phyloP scores from a whole-genome alignment of 1,140 invertebrate genomes.

The silkworm (Bombyx mori) region ASM3026992v2 NC_085116.1:5185501-5186000 shows the following conservation, averaged over 20 bases:
- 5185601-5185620: too few species aligned
- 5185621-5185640: too few species aligned
- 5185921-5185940: not conserved
- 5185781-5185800: conserved; percentile 9
- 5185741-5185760: conserved; percentile 13
- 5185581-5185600: too few species aligned
- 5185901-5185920: not conserved
- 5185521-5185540: too few species aligned
- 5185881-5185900: conserved; percentile 9
- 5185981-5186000: too few species aligned
- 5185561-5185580: too few species aligned
- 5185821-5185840: conserved; percentile 23
- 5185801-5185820: conserved; percentile 1
- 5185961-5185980: too few species aligned
- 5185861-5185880: conserved; percentile 7
- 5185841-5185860: conserved; percentile 9
- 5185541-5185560: too few species aligned
- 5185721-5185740: conserved; percentile 9
- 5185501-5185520: too few species aligned
- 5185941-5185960: not conserved
- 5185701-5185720: not conserved
- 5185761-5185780: conserved; percentile 7
- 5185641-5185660: too few species aligned
- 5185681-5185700: too few species aligned
- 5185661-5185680: too few species aligned